phyloP scores from a whole-genome alignment of 2,888 invertebrate genomes.

The Drosophila meridiana region DNA sequence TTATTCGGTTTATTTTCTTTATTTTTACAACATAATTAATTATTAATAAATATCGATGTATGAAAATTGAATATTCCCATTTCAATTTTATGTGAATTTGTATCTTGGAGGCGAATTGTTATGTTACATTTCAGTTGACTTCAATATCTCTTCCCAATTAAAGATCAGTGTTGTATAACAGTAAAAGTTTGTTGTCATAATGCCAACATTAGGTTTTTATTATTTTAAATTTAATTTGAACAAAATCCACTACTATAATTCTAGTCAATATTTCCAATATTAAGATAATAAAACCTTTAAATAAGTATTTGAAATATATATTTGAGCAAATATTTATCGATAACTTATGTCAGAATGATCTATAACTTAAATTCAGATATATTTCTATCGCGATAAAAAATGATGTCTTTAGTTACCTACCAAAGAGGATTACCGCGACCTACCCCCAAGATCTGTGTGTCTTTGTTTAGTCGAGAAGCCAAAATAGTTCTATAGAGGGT shows the following conservation, averaged over 20 bases:
- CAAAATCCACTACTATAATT: too few species aligned
- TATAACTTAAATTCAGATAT: not conserved
- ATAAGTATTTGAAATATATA: too few species aligned
- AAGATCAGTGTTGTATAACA: not conserved
- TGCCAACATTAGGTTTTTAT: too few species aligned
- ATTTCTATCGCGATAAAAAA: not conserved
- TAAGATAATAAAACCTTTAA: too few species aligned
- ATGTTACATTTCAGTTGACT: not conserved
- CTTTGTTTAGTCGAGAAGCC: constrained; percentile 4
- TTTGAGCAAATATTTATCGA: not conserved
- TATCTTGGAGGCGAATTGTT: not conserved
- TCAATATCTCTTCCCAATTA: not conserved
- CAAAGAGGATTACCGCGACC: not conserved
- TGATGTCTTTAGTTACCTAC: not conserved
- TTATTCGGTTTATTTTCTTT: too few species aligned
- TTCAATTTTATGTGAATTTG: not conserved
- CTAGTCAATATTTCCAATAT: too few species aligned
- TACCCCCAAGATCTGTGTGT: not conserved
- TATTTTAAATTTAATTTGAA: too few species aligned
- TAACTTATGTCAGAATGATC: not conserved
- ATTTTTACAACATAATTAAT: too few species aligned
- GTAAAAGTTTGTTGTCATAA: not conserved
- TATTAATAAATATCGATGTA: too few species aligned
- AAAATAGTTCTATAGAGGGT: constrained; percentile 11
- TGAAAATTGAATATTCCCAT: not conserved